phyloP scores from a whole-genome alignment of 2,888 invertebrate genomes.

The Plebejus melissa region DNA sequence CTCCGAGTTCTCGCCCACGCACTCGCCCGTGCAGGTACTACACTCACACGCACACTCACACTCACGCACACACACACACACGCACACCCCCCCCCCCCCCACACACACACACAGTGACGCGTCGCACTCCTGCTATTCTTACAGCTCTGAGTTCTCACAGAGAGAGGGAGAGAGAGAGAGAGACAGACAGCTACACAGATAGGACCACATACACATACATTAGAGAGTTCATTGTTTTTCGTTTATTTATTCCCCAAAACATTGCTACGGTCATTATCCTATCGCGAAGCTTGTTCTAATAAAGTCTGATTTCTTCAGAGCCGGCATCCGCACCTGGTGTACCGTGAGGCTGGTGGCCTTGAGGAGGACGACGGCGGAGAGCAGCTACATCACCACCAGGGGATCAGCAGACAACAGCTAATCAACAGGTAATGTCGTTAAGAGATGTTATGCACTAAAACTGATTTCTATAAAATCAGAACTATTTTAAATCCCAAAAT shows the following conservation, averaged over 20 bases:
- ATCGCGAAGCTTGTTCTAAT: too few relatives aligned
- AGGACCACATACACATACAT: too few relatives aligned
- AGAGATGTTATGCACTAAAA: too few relatives aligned
- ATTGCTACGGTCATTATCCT: not conserved
- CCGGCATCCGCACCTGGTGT: slow-evolving; percentile 69
- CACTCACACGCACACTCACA: not conserved
- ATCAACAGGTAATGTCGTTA: slow-evolving; percentile 82
- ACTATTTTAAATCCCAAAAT: too few relatives aligned
- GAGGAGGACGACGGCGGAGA: slow-evolving; percentile 73
- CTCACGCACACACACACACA: not conserved
- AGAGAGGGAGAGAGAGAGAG: too few relatives aligned
- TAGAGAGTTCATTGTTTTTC: not conserved
- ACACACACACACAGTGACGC: too few relatives aligned
- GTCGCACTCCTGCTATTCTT: too few relatives aligned
- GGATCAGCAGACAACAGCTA: slow-evolving; percentile 92
- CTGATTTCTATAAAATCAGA: too few relatives aligned
- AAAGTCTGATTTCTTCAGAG: slow-evolving; percentile 44
- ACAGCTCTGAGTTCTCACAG: too few relatives aligned
- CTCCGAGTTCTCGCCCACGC: slow-evolving; percentile 90
- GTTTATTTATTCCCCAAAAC: not conserved
- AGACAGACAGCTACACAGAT: too few relatives aligned
- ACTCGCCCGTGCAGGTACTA: slow-evolving; percentile 89
- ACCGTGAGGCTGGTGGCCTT: slow-evolving; percentile 52
- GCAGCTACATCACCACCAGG: slow-evolving; percentile 81
- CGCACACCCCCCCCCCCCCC: too few relatives aligned